A percentile compares a stretch with the other conserved stretches of the same genome.
Conservation (phyloP, 35 echinoderm and acorn worm species). For the Stichopus chloronotus region DNA sequence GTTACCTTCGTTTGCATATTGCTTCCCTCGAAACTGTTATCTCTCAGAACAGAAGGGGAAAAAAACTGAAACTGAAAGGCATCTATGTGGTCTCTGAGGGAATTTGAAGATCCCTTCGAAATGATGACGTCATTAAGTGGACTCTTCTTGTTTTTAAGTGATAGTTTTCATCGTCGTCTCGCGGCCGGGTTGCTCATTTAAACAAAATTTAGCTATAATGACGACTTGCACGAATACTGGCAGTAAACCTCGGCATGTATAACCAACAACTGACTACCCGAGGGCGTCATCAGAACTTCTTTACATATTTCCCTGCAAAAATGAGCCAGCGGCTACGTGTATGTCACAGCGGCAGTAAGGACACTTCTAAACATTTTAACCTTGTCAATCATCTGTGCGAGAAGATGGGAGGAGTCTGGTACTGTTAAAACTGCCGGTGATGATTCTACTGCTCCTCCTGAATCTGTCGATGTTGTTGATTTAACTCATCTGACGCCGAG, state of each 20-base stretch:
- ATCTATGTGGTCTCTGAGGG: not conserved
- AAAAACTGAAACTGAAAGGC: not conserved
- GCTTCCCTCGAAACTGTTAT: not conserved
- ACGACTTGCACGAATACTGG: not conserved
- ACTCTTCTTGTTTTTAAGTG: conserved; percentile 1
- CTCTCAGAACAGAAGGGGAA: not conserved
- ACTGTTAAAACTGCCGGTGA: not conserved
- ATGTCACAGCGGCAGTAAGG: not conserved
- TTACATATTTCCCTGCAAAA: not conserved
- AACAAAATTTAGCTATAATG: not conserved
- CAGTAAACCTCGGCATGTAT: not conserved
- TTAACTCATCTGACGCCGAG: not conserved
- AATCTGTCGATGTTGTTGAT: not conserved
- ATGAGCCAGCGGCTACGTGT: not conserved
- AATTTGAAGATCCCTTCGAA: conserved; percentile 9
- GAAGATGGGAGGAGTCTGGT: not conserved
- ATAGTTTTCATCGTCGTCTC: not conserved
- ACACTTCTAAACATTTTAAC: conserved; percentile 11
- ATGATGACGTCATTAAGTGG: not conserved
- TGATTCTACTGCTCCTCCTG: too few relatives aligned
- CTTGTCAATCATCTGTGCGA: not conserved
- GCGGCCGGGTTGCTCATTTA: not conserved
- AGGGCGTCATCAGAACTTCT: not conserved
- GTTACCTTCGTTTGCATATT: conserved; percentile 2
- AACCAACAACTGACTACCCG: not conserved